phyloP scores from a whole-genome alignment of 2,888 invertebrate genomes.

The Phortica magna region DNA sequence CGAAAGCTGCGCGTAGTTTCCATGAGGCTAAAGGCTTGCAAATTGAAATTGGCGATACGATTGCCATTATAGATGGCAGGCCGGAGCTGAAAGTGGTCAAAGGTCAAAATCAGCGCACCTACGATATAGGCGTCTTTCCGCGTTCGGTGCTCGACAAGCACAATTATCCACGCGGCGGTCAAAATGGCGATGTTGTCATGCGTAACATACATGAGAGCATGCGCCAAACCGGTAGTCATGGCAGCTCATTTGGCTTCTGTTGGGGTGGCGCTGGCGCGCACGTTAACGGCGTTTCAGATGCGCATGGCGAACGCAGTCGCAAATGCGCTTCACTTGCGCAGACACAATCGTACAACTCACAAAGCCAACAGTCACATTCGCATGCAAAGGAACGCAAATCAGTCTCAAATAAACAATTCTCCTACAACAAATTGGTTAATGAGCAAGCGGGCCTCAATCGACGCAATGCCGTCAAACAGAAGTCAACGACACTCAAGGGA shows the following conservation, averaged over 20 bases:
- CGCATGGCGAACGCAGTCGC: constrained; percentile 77
- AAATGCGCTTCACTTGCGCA: constrained; percentile 73
- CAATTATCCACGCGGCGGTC: constrained; percentile 74
- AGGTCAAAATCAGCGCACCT: constrained; percentile 95
- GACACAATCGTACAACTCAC: constrained; percentile 37
- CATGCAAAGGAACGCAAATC: constrained; percentile 76
- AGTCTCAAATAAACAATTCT: constrained; percentile 84
- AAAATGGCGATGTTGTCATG: constrained; percentile 85
- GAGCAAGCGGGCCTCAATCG: constrained; percentile 78
- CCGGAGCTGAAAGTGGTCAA: constrained; percentile 96
- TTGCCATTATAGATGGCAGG: constrained; percentile 92
- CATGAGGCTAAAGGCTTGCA: constrained; percentile 87
- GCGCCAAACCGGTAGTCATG: constrained; percentile 85
- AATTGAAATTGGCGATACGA: constrained; percentile 89
- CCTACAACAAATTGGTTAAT: constrained; percentile 90
- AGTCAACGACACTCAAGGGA: constrained; percentile 60
- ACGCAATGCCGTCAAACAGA: constrained; percentile 60
- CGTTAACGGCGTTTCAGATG: constrained; percentile 58
- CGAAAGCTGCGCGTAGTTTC: constrained; percentile 83
- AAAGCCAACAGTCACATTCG: background rate
- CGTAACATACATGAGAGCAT: constrained; percentile 87
- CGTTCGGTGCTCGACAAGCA: constrained; percentile 83
- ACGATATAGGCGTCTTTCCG: constrained; percentile 93
- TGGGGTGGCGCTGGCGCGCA: constrained; percentile 92
- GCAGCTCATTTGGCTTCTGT: constrained; percentile 85